These are phyloP conservation scores for Paramormyrops kingsleyae DNA, from an alignment of 2,113 vertebrate species.

Conservation along the genomic window DNA sequence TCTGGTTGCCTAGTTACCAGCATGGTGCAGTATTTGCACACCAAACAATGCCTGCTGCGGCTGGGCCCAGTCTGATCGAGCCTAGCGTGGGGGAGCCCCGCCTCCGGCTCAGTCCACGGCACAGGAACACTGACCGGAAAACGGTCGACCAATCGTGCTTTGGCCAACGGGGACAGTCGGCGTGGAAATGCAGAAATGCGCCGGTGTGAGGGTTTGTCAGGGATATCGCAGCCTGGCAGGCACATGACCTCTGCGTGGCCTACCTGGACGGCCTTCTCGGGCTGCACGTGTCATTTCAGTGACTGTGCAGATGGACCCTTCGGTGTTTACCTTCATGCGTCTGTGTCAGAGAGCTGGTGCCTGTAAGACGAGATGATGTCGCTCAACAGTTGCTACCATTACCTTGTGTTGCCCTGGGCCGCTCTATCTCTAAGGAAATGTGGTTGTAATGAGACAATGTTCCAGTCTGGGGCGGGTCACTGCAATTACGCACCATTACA, in stretches of 20 bases:
- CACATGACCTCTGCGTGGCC: background rate
- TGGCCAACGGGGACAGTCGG: background rate
- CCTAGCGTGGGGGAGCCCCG: background rate
- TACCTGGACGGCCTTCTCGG: background rate
- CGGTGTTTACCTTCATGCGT: background rate
- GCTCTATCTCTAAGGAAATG: constrained; percentile 2
- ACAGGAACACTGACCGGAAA: background rate
- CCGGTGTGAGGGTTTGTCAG: background rate
- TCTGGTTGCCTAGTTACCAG: constrained; percentile 73
- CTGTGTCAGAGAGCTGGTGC: background rate
- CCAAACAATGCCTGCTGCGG: constrained; percentile 42
- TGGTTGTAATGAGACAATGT: constrained; percentile 7
- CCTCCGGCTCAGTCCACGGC: background rate
- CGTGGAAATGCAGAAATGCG: background rate
- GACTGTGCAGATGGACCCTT: background rate
- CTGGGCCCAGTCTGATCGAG: background rate
- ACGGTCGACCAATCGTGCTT: background rate
- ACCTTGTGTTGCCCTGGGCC: background rate
- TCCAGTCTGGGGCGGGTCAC: background rate
- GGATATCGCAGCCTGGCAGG: background rate
- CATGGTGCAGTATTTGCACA: constrained; percentile 63
- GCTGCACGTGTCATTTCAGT: background rate
- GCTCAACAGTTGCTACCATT: background rate
- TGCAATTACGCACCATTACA: background rate
- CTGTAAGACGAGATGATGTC: background rate